Evolutionary conservation across 2,113 vertebrate species (phyloP).

Genomic region (Ploceus nigricollis): DNA sequence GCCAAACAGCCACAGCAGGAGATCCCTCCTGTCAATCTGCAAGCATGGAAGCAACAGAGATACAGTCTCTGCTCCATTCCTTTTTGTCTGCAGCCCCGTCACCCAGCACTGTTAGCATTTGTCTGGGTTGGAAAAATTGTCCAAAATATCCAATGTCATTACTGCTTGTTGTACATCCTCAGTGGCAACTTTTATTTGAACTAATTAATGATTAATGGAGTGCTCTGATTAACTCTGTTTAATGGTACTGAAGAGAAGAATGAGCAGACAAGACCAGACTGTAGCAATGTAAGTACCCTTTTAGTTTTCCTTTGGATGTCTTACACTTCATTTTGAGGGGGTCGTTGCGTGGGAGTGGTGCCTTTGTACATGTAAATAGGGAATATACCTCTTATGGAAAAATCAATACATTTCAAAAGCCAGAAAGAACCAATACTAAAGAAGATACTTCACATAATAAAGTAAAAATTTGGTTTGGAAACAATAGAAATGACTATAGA

Average conservation of each 20-base stretch:
- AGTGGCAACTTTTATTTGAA: background rate
- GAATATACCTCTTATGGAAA: background rate
- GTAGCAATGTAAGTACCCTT: constrained; percentile 5
- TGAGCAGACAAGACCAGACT: background rate
- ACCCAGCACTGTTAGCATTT: background rate
- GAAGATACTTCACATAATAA: background rate
- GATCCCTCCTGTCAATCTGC: rapidly evolving
- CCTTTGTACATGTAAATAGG: background rate
- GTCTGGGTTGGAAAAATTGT: background rate
- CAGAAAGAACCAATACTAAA: background rate
- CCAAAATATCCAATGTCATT: background rate
- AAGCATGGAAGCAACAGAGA: background rate
- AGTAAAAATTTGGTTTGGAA: background rate
- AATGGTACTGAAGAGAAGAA: background rate
- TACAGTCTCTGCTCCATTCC: rapidly evolving
- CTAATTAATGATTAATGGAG: constrained; percentile 32
- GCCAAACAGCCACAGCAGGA: background rate
- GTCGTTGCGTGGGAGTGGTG: background rate
- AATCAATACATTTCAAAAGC: background rate
- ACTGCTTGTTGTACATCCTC: background rate
- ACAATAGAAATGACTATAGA: background rate
- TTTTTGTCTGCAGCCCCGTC: background rate
- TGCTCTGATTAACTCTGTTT: background rate
- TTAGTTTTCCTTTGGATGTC: background rate
- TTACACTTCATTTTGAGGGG: background rate